Conservation (phyloP, 1,140 invertebrate genomes). For the Drosophila sproati region DNA sequence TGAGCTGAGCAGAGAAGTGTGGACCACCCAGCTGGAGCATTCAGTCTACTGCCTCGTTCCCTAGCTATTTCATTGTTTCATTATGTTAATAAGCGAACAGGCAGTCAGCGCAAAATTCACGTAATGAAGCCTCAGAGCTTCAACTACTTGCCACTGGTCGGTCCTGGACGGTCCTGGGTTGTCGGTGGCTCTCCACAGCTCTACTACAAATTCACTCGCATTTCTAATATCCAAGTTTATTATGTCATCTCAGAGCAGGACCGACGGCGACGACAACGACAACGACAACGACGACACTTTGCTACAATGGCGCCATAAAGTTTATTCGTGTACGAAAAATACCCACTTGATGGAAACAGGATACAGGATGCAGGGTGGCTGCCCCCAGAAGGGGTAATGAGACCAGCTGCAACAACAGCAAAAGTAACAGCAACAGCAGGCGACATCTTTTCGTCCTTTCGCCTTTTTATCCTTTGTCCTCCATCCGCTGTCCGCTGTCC, state of each 20-base stretch:
- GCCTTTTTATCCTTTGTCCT: no score
- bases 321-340: constrained; percentile 67
- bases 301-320: constrained; percentile 66
- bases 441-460: constrained; percentile 5
- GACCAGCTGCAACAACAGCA: constrained; percentile 51
- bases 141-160: constrained; percentile 19
- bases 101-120: constrained; percentile 34
- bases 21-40: constrained; percentile 5
- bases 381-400: constrained; percentile 67
- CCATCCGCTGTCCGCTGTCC: no score
- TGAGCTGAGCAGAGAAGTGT: no score
- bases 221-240: constrained; percentile 67
- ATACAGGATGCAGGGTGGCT: constrained; percentile 9
- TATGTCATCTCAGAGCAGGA: constrained; percentile 51
- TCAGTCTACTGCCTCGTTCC: constrained; percentile 9
- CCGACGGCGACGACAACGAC: constrained; percentile 18
- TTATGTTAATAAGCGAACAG: constrained; percentile 74
- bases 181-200: constrained; percentile 2
- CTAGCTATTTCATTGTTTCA: constrained; percentile 60
- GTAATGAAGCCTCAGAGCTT: constrained; percentile 45
- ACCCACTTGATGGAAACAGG: constrained; percentile 42
- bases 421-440: constrained; percentile 49
- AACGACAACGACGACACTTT: constrained; percentile 45
- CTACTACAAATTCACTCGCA: constrained; percentile 47
- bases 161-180: not conserved